These are phyloP conservation scores for Telmatochromis sp. DNA, from an alignment of 2,113 vertebrate species.

Conservation along the genomic window DNA sequence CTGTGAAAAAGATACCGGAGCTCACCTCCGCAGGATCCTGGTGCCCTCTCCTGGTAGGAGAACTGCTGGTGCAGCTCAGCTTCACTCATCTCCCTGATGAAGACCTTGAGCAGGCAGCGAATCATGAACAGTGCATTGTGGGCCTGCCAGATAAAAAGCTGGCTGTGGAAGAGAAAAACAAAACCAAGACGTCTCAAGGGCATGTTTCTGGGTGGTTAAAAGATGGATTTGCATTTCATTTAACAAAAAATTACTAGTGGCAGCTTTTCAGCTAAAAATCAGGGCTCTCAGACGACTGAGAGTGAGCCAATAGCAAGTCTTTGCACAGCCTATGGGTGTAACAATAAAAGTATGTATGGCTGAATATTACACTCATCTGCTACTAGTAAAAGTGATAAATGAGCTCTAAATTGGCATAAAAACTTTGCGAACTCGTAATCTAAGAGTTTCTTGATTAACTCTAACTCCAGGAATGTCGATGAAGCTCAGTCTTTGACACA, in stretches of 20 bases:
- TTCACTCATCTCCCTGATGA: slow-evolving; percentile 86
- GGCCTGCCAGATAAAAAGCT: slow-evolving; percentile 97
- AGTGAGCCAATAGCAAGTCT: not conserved
- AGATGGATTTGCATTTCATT: not conserved
- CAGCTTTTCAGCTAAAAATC: not conserved
- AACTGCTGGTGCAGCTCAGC: slow-evolving; percentile 90
- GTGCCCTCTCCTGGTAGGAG: slow-evolving; percentile 82
- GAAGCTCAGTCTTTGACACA: not conserved
- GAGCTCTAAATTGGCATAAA: not conserved
- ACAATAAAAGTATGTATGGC: not conserved
- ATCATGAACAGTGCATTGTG: slow-evolving; percentile 97
- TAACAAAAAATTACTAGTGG: not conserved
- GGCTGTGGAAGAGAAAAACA: slow-evolving; percentile 68
- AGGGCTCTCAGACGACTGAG: not conserved
- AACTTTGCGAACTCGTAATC: not conserved
- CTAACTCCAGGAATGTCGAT: not conserved
- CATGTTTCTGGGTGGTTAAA: not conserved
- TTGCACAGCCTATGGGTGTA: not conserved
- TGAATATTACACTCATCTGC: not conserved
- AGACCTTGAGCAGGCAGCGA: slow-evolving; percentile 92
- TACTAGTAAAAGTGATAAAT: not conserved
- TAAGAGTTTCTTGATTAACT: not conserved
- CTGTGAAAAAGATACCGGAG: not conserved
- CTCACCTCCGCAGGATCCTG: slow-evolving; percentile 78
- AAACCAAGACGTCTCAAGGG: not conserved